Evolutionary conservation across 1,140 invertebrate genomes (phyloP).

Genomic region (Trachymyrmex septentrionalis): DNA sequence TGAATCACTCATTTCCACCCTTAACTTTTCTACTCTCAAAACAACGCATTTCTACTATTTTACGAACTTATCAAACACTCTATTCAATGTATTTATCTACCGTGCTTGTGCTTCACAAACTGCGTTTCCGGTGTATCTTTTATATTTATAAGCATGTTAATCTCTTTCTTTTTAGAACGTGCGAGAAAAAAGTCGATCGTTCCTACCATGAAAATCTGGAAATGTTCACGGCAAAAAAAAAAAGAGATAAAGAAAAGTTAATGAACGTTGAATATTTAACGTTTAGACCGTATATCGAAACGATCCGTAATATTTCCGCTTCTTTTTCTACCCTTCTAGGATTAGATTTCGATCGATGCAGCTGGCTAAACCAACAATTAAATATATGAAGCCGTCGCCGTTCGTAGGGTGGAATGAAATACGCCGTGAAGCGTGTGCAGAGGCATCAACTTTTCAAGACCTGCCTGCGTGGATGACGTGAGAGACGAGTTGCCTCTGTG

Average conservation of each 20-base stretch:
- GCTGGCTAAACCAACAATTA: conserved; percentile 23
- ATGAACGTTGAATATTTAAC: conserved; percentile 16
- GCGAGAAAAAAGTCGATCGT: neutral
- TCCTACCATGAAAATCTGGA: neutral
- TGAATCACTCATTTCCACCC: conserved; percentile 16
- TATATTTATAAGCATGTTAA: conserved; percentile 11
- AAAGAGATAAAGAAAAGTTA: conserved; percentile 26
- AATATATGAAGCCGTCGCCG: conserved; percentile 49
- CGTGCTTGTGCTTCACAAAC: conserved; percentile 37
- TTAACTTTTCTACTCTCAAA: conserved; percentile 26
- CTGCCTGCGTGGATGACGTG: conserved; percentile 26
- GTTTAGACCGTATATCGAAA: neutral
- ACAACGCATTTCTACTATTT: conserved; percentile 5
- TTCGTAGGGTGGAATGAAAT: conserved; percentile 55
- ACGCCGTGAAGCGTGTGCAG: conserved; percentile 40
- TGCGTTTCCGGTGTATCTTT: conserved; percentile 1
- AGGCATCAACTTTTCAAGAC: conserved; percentile 50
- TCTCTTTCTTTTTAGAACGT: neutral
- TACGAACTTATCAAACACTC: conserved; percentile 1
- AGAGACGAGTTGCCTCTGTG: neutral
- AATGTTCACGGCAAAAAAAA: conserved; percentile 17
- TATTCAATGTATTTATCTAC: conserved; percentile 22
- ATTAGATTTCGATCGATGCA: conserved; percentile 34
- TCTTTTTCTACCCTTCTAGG: neutral
- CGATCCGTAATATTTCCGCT: conserved; percentile 29